These are phyloP conservation scores for Heterodera filipjevi DNA, from an alignment of 2,888 invertebrate species.

Conservation along the genomic window DNA sequence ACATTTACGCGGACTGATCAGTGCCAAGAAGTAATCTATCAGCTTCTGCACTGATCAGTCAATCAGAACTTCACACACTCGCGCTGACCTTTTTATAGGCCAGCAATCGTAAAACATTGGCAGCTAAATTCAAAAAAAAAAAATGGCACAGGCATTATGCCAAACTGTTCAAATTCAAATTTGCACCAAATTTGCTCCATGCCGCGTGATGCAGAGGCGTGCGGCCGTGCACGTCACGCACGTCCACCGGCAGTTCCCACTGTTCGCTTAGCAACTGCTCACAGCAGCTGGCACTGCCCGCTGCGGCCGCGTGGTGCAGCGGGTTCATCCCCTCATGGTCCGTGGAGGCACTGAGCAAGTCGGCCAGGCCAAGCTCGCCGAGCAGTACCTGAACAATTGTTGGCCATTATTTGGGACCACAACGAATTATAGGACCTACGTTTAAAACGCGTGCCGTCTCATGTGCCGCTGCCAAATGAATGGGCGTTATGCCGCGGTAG, in stretches of 20 bases:
- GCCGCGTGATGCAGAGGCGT: slow-evolving; percentile 62
- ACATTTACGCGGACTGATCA: neutral
- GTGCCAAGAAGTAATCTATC: too few relatives aligned
- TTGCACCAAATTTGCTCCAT: slow-evolving; percentile 20
- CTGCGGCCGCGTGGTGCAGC: slow-evolving; percentile 56
- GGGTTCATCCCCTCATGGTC: slow-evolving; percentile 53
- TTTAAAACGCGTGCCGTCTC: slow-evolving; percentile 28
- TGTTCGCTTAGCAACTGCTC: slow-evolving; percentile 39
- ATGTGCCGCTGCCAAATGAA: slow-evolving; percentile 57
- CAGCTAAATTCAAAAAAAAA: slow-evolving; percentile 33
- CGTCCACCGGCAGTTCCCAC: slow-evolving; percentile 53
- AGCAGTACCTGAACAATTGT: slow-evolving; percentile 42
- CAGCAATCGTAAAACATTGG: slow-evolving; percentile 49
- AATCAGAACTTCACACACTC: too few relatives aligned
- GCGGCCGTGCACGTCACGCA: slow-evolving; percentile 49
- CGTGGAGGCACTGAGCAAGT: slow-evolving; percentile 16
- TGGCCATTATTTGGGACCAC: neutral
- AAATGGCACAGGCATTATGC: neutral
- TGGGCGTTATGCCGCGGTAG: slow-evolving; percentile 51
- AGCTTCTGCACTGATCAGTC: too few relatives aligned
- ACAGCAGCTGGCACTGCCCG: slow-evolving; percentile 34
- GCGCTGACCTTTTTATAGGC: slow-evolving; percentile 43
- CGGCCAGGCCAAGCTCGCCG: slow-evolving; percentile 28
- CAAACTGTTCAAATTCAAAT: neutral
- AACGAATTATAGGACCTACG: neutral